Percentiles rank a stretch among this genome's conserved stretches.
phyloP scores from a whole-genome alignment of 2,113 vertebrate species.

The Sminthopsis crassicaudata region DNA sequence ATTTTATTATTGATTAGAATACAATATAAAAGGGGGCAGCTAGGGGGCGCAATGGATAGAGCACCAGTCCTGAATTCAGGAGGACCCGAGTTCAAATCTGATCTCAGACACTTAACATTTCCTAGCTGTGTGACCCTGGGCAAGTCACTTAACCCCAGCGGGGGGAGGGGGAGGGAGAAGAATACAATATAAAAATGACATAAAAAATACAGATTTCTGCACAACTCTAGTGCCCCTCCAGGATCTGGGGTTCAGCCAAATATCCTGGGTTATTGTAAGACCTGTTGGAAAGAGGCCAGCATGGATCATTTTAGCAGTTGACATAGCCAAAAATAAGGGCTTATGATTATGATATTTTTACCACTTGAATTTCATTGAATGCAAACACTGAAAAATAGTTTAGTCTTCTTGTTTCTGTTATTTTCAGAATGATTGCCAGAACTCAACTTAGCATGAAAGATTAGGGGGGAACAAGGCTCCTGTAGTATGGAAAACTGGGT shows the following conservation, averaged over 20 bases:
- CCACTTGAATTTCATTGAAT: not conserved
- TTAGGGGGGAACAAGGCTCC: not conserved
- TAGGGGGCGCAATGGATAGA: no score
- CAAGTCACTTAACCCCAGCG: no score
- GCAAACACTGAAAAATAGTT: constrained; percentile 9
- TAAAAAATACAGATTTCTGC: not conserved
- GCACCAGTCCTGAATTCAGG: no score
- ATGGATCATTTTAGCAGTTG: not conserved
- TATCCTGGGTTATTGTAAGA: not conserved
- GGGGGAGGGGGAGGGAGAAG: no score
- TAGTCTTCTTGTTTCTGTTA: not conserved
- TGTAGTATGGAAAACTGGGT: not conserved
- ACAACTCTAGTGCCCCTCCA: not conserved
- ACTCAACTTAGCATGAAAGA: not conserved
- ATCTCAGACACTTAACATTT: no score
- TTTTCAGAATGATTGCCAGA: not conserved
- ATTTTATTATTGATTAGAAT: not conserved
- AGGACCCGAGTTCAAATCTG: no score
- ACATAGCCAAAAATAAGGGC: not conserved
- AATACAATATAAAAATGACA: not conserved
- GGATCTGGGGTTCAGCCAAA: not conserved
- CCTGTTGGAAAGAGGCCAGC: not conserved
- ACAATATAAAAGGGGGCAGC: constrained; percentile 13
- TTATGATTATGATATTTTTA: not conserved
- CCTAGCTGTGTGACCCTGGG: no score